Evolutionary conservation across 2,113 vertebrate species (phyloP).

Genomic region (Rhinopomastus cyanomelas): DNA sequence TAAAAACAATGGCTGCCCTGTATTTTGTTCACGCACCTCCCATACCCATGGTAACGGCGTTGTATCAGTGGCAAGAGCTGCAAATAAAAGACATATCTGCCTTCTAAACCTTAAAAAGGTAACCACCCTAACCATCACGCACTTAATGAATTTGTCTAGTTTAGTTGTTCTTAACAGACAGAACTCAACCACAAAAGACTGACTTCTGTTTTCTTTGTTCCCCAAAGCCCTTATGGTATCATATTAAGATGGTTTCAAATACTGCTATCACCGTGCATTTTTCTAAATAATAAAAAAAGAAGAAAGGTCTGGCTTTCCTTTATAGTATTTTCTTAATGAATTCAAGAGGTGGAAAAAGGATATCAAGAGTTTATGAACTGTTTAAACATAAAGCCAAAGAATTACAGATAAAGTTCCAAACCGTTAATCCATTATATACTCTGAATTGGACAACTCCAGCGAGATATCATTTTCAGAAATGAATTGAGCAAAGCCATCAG

Average conservation of each 20-base stretch:
- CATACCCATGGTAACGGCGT: neutral
- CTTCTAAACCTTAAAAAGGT: neutral
- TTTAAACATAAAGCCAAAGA: constrained; percentile 67
- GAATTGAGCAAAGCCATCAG: constrained; percentile 33
- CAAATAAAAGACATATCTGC: neutral
- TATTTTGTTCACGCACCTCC: neutral
- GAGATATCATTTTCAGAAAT: constrained; percentile 27
- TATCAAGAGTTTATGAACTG: constrained; percentile 73
- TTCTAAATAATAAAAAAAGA: constrained; percentile 32
- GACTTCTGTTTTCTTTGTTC: neutral
- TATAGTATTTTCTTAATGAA: constrained; percentile 46
- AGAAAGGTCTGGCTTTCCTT: constrained; percentile 22
- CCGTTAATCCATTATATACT: constrained; percentile 70
- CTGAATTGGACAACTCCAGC: constrained; percentile 40
- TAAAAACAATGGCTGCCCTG: neutral
- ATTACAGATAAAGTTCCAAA: constrained; percentile 69
- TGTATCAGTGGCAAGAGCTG: neutral
- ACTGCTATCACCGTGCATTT: neutral
- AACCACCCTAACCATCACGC: neutral
- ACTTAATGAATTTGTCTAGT: constrained; percentile 5
- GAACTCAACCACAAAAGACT: neutral
- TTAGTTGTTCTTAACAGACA: constrained; percentile 2
- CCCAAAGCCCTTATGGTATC: neutral
- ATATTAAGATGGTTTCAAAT: neutral
- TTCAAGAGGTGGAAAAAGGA: constrained; percentile 39